Evolutionary conservation across 1,140 invertebrate species (phyloP), one percentile per base, ranked within the genome.

Genomic region (Tetraneura akinire): DNA sequence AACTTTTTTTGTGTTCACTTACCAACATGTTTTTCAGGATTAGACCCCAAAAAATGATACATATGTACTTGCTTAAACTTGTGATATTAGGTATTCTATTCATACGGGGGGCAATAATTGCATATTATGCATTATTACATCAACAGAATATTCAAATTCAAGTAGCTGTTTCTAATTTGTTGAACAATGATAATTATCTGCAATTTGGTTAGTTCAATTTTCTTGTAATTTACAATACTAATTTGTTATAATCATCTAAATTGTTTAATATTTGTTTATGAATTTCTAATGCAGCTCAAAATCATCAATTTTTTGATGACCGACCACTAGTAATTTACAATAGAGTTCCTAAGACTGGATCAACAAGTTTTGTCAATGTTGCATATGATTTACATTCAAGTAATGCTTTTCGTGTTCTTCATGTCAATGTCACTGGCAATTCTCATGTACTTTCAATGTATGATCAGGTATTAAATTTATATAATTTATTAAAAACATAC

Each of bases 281-380:
- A 8, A 47, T 47, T 47, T 47, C 10, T 8, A 10, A 47, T 13
- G 9, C 45, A 47, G 45, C 10, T 47, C 10, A 10, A 1, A 47
- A 13, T 1, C 13, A 47, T 14, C 4, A 68, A 5, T 45, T 23
- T 49, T 8, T 70, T 18, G 68, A 29, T 14, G 45, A 71, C 9
- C 68, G 51, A 9, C 45, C 68, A 29, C 9, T 71, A 29, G 89
- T 98, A 51, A 93, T 98, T 82, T 98, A 98, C 86, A 98, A 99
- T 86, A 89, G 97, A 85, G 96, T 99, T 49, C 98, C 98, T 21
- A 99, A 99, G 87, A 99, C 97, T n/a, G 98, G 94, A 8, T 98
- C 97, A 9, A 99, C 98, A 5, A 98, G 96, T 86, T 96, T 99
- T 85, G 95, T 98, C 76, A 97, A 97, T 82, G 91, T 99, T 80